Evolutionary conservation across 2,888 invertebrate species (phyloP).

Genomic region (Ormyrus labotus): DNA sequence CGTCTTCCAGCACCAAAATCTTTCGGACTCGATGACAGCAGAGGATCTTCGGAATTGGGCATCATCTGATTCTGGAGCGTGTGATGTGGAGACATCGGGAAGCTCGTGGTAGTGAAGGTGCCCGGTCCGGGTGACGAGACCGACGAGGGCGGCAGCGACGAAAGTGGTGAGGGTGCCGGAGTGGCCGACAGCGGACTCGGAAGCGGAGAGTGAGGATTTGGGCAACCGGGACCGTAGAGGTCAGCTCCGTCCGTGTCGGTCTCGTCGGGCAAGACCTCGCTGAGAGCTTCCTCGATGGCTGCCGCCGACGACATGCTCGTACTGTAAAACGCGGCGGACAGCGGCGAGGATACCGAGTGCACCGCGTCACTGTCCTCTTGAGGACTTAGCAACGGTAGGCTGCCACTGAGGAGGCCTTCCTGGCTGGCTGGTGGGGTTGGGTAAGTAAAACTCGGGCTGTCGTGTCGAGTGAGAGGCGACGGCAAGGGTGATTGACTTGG

Average conservation of each 20-base stretch:
- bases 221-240: slow-evolving; percentile 71
- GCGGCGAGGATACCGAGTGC: slow-evolving; percentile 86
- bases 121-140: slow-evolving; percentile 72
- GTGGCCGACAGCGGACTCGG: slow-evolving; percentile 82
- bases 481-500: slow-evolving; percentile 81
- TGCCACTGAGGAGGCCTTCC: slow-evolving; percentile 85
- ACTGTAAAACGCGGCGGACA: slow-evolving; percentile 90
- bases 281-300: slow-evolving; percentile 90
- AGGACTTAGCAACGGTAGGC: slow-evolving; percentile 72
- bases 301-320: slow-evolving; percentile 91
- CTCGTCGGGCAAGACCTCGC: slow-evolving; percentile 88
- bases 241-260: slow-evolving; percentile 78
- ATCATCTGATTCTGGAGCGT: slow-evolving; percentile 88
- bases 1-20: slow-evolving; percentile 80
- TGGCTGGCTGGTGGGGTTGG: slow-evolving; percentile 93
- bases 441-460: slow-evolving; percentile 87
- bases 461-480: slow-evolving; percentile 80
- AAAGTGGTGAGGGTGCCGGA: slow-evolving; percentile 78
- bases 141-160: slow-evolving; percentile 73
- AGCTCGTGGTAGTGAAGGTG: slow-evolving; percentile 70
- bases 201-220: slow-evolving; percentile 75
- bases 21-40: slow-evolving; percentile 89
- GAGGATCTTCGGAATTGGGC: slow-evolving; percentile 91
- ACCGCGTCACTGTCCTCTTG: slow-evolving; percentile 79
- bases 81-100: slow-evolving; percentile 75